A percentile compares a stretch with the other conserved stretches of the same genome.
Evolutionary conservation across 2,113 vertebrate species (phyloP).

Genomic region (Gavialis gangeticus): DNA sequence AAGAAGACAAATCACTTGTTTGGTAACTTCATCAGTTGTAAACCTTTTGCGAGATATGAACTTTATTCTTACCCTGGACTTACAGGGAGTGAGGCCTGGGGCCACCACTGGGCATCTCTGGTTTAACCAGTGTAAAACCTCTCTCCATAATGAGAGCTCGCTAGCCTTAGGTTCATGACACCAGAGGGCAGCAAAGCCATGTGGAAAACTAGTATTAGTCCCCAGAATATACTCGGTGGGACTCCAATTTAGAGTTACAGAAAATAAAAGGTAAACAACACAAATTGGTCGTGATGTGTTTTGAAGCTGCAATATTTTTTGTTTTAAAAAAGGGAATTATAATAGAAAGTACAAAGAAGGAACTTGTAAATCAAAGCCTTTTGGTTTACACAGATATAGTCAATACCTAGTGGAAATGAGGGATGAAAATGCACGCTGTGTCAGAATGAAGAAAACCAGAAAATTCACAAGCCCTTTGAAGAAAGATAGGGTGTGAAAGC

Average conservation of each 20-base stretch:
- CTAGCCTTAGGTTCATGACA: not conserved
- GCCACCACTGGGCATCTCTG: not conserved
- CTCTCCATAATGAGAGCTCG: rapidly evolving
- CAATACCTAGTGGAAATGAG: rapidly evolving
- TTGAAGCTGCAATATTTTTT: not conserved
- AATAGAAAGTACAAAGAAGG: not conserved
- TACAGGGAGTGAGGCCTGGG: rapidly evolving
- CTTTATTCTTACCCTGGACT: not conserved
- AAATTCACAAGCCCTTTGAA: not conserved
- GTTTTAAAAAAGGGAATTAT: not conserved
- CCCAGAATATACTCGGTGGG: not conserved
- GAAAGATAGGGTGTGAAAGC: rapidly evolving
- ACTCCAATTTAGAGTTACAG: not conserved
- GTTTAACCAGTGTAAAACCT: rapidly evolving
- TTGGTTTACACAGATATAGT: not conserved
- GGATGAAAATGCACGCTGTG: rapidly evolving
- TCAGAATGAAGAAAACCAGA: not conserved
- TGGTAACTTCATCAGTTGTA: not conserved
- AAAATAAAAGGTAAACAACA: not conserved
- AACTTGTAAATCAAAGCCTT: not conserved
- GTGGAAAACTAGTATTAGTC: not conserved
- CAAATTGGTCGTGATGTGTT: rapidly evolving
- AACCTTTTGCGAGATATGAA: not conserved
- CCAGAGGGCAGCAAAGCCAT: constrained; percentile 61
- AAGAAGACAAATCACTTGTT: not conserved